phyloP scores from a whole-genome alignment of 2,797 vertebrate species.

The Apogon talboti region DNA sequence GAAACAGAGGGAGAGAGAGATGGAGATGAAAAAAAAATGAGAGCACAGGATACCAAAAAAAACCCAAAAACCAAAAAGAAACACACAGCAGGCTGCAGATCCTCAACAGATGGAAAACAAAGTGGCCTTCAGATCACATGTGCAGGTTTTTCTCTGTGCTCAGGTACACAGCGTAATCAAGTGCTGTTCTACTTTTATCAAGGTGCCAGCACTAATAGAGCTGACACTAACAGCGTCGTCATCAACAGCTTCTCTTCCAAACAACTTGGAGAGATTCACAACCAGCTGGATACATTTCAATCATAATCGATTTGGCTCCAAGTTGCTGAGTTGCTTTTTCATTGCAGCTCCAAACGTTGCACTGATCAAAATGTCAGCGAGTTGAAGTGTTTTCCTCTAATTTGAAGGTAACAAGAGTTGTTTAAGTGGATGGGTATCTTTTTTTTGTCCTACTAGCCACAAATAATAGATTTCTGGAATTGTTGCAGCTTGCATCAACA shows the following conservation, averaged over 20 bases:
- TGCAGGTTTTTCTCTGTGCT: slow-evolving; percentile 27
- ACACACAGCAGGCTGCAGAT: slow-evolving; percentile 15
- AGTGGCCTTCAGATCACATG: slow-evolving; percentile 28
- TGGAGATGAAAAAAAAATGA: slow-evolving; percentile 28
- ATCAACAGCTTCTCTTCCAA: slow-evolving; percentile 55
- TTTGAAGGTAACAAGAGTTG: slow-evolving; percentile 18
- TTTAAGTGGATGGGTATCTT: slow-evolving; percentile 5
- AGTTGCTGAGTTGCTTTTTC: slow-evolving; percentile 38
- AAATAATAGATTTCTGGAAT: slow-evolving; percentile 30
- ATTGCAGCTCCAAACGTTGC: slow-evolving; percentile 15
- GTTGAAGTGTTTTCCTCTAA: slow-evolving; percentile 8
- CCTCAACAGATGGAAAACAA: slow-evolving; percentile 16
- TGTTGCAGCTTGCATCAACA: slow-evolving; percentile 6
- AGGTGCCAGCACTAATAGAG: slow-evolving; percentile 3
- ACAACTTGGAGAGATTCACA: slow-evolving; percentile 49
- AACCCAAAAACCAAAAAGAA: slow-evolving; percentile 6
- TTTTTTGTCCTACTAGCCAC: slow-evolving; percentile 22
- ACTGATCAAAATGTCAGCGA: slow-evolving; percentile 18
- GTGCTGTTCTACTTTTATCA: slow-evolving; percentile 21
- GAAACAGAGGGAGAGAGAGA: slow-evolving; percentile 24
- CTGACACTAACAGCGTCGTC: slow-evolving; percentile 48
- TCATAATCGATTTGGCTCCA: slow-evolving; percentile 53
- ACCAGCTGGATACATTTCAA: slow-evolving; percentile 66
- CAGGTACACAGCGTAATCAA: slow-evolving; percentile 42
- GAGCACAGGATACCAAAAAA: slow-evolving; percentile 1